These are phyloP conservation scores for Gibbula magus DNA, from an alignment of 2,888 invertebrate genomes.

Conservation along the genomic window DNA sequence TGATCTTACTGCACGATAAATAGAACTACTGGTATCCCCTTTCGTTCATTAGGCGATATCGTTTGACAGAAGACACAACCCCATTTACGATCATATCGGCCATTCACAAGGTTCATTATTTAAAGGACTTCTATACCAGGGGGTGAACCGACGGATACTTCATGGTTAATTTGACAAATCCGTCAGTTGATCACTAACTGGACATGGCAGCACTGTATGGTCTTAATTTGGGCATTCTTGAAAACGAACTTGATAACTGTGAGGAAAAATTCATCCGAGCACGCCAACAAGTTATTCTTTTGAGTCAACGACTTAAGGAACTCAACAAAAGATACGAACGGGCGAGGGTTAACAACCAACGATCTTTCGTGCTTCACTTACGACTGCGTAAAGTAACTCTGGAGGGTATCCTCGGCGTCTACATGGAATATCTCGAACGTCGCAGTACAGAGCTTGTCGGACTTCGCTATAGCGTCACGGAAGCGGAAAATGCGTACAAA, in stretches of 20 bases:
- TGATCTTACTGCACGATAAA: too few species aligned
- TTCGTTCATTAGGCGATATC: too few species aligned
- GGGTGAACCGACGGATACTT: too few species aligned
- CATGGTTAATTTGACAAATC: too few species aligned
- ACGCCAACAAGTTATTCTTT: background rate
- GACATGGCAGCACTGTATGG: background rate
- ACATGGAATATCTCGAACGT: slow-evolving; percentile 1
- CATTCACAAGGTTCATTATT: too few species aligned
- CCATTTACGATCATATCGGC: too few species aligned
- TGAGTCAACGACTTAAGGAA: background rate
- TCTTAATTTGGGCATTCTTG: background rate
- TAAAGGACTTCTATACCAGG: too few species aligned
- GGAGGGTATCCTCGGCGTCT: background rate
- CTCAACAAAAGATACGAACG: background rate
- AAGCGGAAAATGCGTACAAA: background rate
- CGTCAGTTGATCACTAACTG: too few species aligned
- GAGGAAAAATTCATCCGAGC: slow-evolving; percentile 1
- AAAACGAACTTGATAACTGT: background rate
- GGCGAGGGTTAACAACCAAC: background rate
- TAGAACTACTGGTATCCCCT: too few species aligned
- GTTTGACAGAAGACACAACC: too few species aligned
- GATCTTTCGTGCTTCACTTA: background rate
- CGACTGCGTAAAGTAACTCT: background rate
- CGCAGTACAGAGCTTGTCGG: background rate
- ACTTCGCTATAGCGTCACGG: background rate